Conservation (phyloP, 2,797 vertebrate genomes). For the Malurus leucopterus region DNA sequence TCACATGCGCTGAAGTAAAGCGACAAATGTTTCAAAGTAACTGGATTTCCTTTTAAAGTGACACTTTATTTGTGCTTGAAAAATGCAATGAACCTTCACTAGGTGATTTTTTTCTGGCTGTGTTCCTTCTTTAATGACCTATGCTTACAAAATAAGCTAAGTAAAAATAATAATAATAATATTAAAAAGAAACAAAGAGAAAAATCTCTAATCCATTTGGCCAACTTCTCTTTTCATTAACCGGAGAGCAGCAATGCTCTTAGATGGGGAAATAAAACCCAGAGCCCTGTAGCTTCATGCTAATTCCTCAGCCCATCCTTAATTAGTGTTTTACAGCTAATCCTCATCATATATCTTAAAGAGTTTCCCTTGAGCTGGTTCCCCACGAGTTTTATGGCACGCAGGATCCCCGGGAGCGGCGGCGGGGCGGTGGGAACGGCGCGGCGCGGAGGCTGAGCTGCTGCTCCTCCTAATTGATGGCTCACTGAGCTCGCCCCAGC, state of each 20-base stretch:
- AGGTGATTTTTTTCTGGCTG: background rate
- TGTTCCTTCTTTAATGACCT: conserved; percentile 1
- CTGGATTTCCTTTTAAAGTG: conserved; percentile 54
- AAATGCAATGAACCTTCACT: background rate
- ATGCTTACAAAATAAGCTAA: conserved; percentile 20
- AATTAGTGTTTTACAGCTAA: conserved; percentile 69
- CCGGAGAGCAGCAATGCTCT: background rate
- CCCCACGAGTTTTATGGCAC: conserved; percentile 66
- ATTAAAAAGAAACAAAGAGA: background rate
- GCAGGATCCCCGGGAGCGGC: conserved; percentile 3
- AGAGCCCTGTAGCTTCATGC: conserved; percentile 29
- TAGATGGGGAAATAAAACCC: conserved; percentile 1
- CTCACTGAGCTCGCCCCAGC: conserved; percentile 68
- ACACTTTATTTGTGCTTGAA: conserved; percentile 54
- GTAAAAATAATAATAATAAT: background rate
- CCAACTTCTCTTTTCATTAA: conserved; percentile 24
- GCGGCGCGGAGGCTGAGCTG: conserved; percentile 41
- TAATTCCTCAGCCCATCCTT: conserved; percentile 58
- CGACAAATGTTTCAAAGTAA: conserved; percentile 47
- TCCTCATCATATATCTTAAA: conserved; percentile 54
- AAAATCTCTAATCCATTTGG: background rate
- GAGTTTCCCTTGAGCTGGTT: conserved; percentile 64
- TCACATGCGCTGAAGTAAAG: conserved; percentile 35
- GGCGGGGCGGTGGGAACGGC: conserved; percentile 53
- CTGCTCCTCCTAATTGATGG: conserved; percentile 72